Evolutionary conservation across 2,888 invertebrate genomes (phyloP).

Genomic region (Apotomis betuletana): DNA sequence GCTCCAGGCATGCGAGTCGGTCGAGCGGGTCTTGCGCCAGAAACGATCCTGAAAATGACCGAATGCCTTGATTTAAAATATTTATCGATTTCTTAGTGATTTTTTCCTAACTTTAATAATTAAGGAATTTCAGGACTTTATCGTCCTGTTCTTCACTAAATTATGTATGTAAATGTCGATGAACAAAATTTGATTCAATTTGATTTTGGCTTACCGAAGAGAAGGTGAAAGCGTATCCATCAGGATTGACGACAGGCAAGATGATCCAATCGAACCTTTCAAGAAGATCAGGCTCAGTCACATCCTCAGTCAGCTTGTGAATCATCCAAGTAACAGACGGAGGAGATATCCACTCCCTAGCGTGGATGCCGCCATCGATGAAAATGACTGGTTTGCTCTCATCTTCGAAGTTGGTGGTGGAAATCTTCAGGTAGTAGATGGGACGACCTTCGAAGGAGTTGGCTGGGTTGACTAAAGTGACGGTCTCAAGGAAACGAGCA

Average conservation of each 20-base stretch:
- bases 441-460: slow-evolving; percentile 81
- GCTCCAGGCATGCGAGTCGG: slow-evolving; percentile 56
- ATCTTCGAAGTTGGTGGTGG: slow-evolving; percentile 75
- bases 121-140: too few species aligned
- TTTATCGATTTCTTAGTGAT: too few species aligned
- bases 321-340: slow-evolving; percentile 86
- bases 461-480: slow-evolving; percentile 79
- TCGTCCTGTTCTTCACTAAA: too few species aligned
- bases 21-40: slow-evolving; percentile 88
- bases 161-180: too few species aligned
- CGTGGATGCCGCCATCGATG: slow-evolving; percentile 85
- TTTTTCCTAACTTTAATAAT: too few species aligned
- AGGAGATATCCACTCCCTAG: slow-evolving; percentile 89
- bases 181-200: neutral
- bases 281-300: slow-evolving; percentile 80
- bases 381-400: slow-evolving; percentile 81
- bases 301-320: slow-evolving; percentile 85
- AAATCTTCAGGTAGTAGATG: slow-evolving; percentile 84
- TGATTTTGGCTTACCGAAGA: slow-evolving; percentile 62
- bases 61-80: too few species aligned
- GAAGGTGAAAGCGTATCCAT: slow-evolving; percentile 86
- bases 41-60: slow-evolving; percentile 77
- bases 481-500: slow-evolving; percentile 70
- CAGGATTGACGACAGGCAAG: slow-evolving; percentile 87
- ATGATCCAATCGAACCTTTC: slow-evolving; percentile 86